These are phyloP conservation scores for Camelus bactrianus DNA, from an alignment of 2,113 vertebrate genomes.

Conservation along the genomic window DNA sequence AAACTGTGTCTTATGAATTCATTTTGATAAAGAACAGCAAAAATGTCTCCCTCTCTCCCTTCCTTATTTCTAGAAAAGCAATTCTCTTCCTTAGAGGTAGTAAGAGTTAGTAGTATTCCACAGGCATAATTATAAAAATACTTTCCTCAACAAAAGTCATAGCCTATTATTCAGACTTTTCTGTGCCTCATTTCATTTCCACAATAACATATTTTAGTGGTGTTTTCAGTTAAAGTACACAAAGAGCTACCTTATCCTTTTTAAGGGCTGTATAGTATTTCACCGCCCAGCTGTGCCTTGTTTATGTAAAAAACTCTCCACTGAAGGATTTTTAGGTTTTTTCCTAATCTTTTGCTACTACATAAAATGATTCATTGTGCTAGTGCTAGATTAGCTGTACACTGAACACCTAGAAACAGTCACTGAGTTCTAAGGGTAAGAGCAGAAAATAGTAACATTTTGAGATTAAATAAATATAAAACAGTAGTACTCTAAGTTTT, in stretches of 20 bases:
- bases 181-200: neutral
- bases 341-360: neutral
- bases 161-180: neutral
- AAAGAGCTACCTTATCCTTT: neutral
- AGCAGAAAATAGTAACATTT: neutral
- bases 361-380: neutral
- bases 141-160: neutral
- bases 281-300: neutral
- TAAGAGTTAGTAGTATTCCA: neutral
- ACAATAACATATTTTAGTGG: neutral
- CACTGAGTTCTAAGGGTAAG: neutral
- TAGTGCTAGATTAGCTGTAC: neutral
- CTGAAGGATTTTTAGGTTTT: neutral
- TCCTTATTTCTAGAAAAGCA: neutral
- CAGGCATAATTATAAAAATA: neutral
- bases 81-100: neutral
- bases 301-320: neutral
- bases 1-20: neutral
- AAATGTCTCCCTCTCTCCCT: neutral
- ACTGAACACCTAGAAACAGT: neutral
- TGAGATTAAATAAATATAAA: neutral
- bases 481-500: neutral
- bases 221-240: neutral
- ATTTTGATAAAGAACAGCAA: neutral
- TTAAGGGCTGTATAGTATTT: conserved; percentile 4